phyloP scores from a whole-genome alignment of 92 coral and sea anemone genomes.

The Palythoa caribaeorum region DNA sequence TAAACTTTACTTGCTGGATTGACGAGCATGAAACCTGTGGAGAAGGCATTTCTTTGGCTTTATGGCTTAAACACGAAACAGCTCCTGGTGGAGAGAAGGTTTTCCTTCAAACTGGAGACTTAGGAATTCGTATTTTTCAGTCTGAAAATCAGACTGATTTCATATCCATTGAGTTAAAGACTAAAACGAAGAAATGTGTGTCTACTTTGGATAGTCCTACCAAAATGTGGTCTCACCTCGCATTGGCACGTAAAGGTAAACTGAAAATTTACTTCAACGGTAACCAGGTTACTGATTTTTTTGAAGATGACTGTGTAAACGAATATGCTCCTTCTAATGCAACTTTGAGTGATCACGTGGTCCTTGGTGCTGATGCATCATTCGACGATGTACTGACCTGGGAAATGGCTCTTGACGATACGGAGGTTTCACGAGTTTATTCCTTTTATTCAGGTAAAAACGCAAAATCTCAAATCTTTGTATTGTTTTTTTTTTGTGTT shows the following conservation, averaged over 20 bases:
- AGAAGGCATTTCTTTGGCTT: constrained; percentile 20
- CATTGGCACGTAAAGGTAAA: background rate
- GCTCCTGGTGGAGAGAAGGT: constrained; percentile 25
- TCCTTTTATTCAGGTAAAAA: constrained; percentile 46
- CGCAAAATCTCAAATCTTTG: background rate
- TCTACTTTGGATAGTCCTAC: background rate
- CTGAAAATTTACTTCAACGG: constrained; percentile 21
- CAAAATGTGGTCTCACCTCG: constrained; percentile 30
- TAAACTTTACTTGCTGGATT: constrained; percentile 15
- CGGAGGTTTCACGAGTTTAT: background rate
- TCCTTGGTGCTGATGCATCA: constrained; percentile 17
- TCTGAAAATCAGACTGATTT: constrained; percentile 13
- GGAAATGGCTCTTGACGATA: background rate
- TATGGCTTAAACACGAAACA: constrained; percentile 34
- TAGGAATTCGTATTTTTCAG: constrained; percentile 39
- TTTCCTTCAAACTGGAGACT: constrained; percentile 23
- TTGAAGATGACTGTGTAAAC: background rate
- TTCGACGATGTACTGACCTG: constrained; percentile 38
- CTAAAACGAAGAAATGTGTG: background rate
- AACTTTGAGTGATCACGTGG: background rate
- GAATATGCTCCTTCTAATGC: constrained; percentile 13
- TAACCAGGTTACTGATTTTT: background rate
- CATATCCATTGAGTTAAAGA: constrained; percentile 5
- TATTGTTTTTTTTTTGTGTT: no score
- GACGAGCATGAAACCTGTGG: background rate